A percentile compares a stretch with the other conserved stretches of the same genome.
Evolutionary conservation across 2,888 invertebrate species (phyloP).

Genomic region (Cheiracanthium punctorium): DNA sequence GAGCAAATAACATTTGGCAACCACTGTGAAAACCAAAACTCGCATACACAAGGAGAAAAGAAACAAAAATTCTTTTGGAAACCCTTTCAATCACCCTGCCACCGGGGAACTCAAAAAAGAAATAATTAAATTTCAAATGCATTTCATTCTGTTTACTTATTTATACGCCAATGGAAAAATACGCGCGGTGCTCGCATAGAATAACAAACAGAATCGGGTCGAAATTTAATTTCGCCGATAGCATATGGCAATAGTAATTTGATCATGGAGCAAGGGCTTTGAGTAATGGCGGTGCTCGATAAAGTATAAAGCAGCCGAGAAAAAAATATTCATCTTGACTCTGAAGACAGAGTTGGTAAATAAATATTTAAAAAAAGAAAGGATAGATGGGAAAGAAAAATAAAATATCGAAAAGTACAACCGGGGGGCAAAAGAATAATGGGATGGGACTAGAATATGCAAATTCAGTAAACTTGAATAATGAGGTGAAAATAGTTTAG

Average conservation of each 20-base stretch:
- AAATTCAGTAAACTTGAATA: slow-evolving; percentile 38
- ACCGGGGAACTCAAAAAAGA: not conserved
- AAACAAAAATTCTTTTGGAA: not conserved
- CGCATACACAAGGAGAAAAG: not conserved
- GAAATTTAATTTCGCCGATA: slow-evolving; percentile 65
- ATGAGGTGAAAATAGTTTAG: slow-evolving; percentile 14
- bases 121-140: slow-evolving; percentile 48
- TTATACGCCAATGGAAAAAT: not conserved
- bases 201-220: slow-evolving; percentile 21
- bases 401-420: slow-evolving; percentile 1
- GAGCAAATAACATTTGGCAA: too few relatives aligned
- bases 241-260: slow-evolving; percentile 58
- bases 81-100: slow-evolving; percentile 17
- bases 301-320: slow-evolving; percentile 22
- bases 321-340: slow-evolving; percentile 24
- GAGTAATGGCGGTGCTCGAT: slow-evolving; percentile 37
- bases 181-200: not conserved
- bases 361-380: not conserved
- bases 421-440: slow-evolving; percentile 11
- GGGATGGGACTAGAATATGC: slow-evolving; percentile 24
- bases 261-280: slow-evolving; percentile 43
- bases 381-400: not conserved
- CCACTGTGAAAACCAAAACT: not conserved
- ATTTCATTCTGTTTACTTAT: slow-evolving; percentile 16
- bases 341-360: not conserved